Percentiles rank a stretch among this genome's conserved stretches.
Conservation (phyloP, 2,113 vertebrate genomes). For the Pipra filicauda region DNA sequence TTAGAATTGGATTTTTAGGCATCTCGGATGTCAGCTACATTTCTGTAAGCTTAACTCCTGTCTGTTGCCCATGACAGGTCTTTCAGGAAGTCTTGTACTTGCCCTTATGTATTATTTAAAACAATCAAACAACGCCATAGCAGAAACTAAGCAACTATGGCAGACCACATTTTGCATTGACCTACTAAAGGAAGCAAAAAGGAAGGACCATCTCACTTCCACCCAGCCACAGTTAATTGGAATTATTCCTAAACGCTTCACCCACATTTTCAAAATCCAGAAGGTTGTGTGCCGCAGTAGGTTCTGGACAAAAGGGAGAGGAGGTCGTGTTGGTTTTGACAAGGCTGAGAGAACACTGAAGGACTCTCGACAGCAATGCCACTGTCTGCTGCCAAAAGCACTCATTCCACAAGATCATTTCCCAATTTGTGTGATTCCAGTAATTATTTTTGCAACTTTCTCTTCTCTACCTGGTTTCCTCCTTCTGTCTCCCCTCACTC, state of each 20-base stretch:
- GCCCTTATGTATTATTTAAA: neutral
- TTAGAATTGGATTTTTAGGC: neutral
- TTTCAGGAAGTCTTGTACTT: neutral
- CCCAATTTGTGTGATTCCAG: neutral
- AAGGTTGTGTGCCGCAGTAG: rapidly evolving
- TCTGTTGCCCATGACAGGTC: neutral
- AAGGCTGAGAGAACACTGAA: neutral
- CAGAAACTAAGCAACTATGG: neutral
- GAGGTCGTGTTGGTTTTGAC: neutral
- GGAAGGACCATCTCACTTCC: neutral
- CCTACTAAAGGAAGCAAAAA: neutral
- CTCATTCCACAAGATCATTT: rapidly evolving
- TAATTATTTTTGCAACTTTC: neutral
- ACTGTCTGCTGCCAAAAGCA: neutral
- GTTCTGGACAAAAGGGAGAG: neutral
- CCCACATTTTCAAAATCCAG: neutral
- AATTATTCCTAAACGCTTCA: neutral
- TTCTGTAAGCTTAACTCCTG: neutral
- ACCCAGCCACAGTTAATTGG: neutral
- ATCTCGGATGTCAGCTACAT: neutral
- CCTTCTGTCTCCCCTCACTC: neutral
- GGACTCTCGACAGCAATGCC: neutral
- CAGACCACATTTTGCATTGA: neutral
- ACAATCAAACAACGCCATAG: neutral
- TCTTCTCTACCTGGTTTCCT: neutral